Percentiles rank a stretch among this genome's conserved stretches.
phyloP scores from a whole-genome alignment of 2,113 vertebrate genomes.

The Emydocephalus ijimae region DNA sequence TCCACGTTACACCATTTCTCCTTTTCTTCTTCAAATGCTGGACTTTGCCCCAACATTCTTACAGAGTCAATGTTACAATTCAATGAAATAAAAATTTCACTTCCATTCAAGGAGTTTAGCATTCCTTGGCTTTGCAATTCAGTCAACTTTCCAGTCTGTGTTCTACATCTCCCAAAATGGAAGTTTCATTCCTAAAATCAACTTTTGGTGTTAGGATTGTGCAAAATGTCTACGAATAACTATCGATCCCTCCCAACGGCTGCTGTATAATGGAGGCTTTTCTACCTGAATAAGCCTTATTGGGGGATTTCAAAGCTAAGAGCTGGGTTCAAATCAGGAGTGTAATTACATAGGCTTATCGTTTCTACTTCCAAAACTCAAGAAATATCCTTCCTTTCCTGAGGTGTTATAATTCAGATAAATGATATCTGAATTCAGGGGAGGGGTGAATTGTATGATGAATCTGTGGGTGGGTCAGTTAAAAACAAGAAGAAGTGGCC shows the following conservation, averaged over 20 bases:
- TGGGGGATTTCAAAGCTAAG: background rate
- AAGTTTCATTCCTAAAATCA: background rate
- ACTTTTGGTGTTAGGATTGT: background rate
- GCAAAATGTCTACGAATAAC: background rate
- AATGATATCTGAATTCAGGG: background rate
- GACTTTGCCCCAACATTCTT: background rate
- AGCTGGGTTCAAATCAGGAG: background rate
- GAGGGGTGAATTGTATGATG: background rate
- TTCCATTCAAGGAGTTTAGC: background rate
- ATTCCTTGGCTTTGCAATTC: background rate
- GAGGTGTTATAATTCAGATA: background rate
- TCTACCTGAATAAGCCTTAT: background rate
- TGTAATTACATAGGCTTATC: background rate
- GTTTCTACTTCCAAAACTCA: background rate
- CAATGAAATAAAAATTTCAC: background rate
- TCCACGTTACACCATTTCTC: background rate
- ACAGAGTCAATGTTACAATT: background rate
- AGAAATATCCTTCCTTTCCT: background rate
- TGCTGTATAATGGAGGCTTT: background rate
- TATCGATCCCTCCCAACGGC: background rate
- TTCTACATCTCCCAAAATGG: background rate
- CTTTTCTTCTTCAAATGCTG: background rate
- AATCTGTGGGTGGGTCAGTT: conserved; percentile 32
- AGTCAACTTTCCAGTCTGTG: background rate
- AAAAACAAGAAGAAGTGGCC: conserved; percentile 42